Evolutionary conservation across 2,113 vertebrate genomes (phyloP).

Genomic region (Alethe diademata): DNA sequence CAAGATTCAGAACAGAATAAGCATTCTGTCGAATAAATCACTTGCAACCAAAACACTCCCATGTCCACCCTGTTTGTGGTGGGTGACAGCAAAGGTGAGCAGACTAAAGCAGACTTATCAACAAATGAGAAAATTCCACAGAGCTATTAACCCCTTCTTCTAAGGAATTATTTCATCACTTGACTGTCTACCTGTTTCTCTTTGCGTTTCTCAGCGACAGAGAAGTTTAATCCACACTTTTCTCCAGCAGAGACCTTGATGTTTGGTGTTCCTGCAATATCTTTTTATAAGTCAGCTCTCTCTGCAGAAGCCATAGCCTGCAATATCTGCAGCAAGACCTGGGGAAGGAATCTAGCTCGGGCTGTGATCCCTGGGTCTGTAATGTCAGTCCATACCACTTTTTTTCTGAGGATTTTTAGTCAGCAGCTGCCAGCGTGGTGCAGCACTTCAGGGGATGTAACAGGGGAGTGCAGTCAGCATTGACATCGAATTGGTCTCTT

Average conservation of each 20-base stretch:
- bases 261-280: neutral
- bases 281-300: neutral
- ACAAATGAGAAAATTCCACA: neutral
- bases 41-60: neutral
- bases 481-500: neutral
- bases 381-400: accelerated
- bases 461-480: neutral
- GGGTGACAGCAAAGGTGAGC: neutral
- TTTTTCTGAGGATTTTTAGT: neutral
- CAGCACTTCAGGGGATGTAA: neutral
- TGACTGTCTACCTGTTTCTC: neutral
- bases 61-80: accelerated
- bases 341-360: neutral
- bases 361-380: neutral
- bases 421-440: neutral
- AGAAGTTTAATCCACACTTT: neutral
- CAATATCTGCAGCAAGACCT: neutral
- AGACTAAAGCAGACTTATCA: neutral
- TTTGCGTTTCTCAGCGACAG: neutral
- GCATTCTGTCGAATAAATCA: neutral
- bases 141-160: neutral
- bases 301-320: neutral
- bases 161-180: neutral
- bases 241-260: neutral
- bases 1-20: neutral